These are phyloP conservation scores for Psix sp. DNA, from an alignment of 1,140 invertebrate species.

Conservation along the genomic window DNA sequence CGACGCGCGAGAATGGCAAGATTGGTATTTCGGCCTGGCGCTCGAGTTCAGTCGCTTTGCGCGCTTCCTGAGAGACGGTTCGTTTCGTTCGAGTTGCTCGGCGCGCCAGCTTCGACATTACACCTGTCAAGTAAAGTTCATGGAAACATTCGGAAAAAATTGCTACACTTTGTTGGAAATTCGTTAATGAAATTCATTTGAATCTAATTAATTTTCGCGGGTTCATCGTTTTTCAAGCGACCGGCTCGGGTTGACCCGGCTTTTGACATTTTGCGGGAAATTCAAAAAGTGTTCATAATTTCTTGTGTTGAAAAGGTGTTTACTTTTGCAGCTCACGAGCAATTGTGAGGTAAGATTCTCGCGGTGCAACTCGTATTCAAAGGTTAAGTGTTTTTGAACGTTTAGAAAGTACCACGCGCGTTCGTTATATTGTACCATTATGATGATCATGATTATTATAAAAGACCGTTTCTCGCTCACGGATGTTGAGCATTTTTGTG, in stretches of 20 bases:
- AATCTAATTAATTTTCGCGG: neutral
- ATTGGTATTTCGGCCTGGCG: constrained; percentile 47
- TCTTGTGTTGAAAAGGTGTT: constrained; percentile 12
- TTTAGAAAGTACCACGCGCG: constrained; percentile 60
- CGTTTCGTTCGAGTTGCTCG: constrained; percentile 31
- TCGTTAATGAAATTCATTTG: neutral
- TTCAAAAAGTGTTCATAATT: constrained; percentile 5
- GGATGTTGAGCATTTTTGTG: constrained; percentile 34
- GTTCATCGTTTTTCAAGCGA: neutral
- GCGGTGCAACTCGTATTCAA: constrained; percentile 47
- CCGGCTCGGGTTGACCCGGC: neutral
- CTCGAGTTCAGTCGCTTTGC: constrained; percentile 70
- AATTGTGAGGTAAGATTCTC: constrained; percentile 52
- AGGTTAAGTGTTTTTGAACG: constrained; percentile 64
- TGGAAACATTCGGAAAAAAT: too few relatives aligned
- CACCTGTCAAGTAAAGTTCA: too few relatives aligned
- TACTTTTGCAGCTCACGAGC: constrained; percentile 29
- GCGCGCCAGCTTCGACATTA: too few relatives aligned
- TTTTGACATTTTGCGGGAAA: neutral
- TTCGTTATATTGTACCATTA: constrained; percentile 36
- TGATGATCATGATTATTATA: constrained; percentile 46
- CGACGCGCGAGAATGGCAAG: constrained; percentile 43
- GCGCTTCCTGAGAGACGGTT: constrained; percentile 67
- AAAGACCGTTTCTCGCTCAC: constrained; percentile 30
- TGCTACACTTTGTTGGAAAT: too few relatives aligned